These are phyloP conservation scores for Hemichromis elongatus DNA, from an alignment of 2,113 vertebrate species.

Conservation along the genomic window DNA sequence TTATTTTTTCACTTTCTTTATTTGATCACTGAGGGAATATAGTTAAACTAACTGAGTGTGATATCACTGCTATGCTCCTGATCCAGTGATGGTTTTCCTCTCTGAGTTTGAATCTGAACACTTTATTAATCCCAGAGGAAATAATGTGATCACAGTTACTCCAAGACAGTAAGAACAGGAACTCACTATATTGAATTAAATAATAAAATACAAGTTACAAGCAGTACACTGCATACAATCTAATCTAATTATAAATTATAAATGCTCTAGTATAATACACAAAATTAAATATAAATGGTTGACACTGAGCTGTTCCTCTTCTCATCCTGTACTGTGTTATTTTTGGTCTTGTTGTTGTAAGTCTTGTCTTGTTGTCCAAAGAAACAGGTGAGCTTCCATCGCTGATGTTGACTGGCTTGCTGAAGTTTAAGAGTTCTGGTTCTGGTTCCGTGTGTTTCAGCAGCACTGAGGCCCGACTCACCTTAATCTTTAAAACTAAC, in stretches of 20 bases:
- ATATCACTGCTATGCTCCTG: no score
- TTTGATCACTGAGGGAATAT: no score
- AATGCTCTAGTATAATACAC: background rate
- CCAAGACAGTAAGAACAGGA: background rate
- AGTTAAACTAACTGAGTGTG: no score
- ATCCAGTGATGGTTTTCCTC: no score
- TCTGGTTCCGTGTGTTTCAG: background rate
- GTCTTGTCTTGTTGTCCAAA: no score
- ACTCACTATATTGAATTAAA: background rate
- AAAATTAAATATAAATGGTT: background rate
- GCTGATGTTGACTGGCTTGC: background rate
- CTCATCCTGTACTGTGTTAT: background rate
- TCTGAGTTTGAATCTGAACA: background rate
- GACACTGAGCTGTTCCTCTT: background rate
- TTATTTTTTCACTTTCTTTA: no score
- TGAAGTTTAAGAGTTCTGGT: no score
- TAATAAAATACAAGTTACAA: background rate
- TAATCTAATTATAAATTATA: no score
- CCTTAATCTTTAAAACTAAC: background rate
- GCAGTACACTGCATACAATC: background rate
- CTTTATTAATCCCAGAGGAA: background rate
- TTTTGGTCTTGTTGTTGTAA: no score
- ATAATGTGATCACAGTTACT: background rate
- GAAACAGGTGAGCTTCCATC: no score
- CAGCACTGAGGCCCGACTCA: fast-evolving